Evolutionary conservation across 2,113 vertebrate genomes (phyloP), one percentile per base, ranked within the genome.

Genomic region (Cinclus mexicanus): DNA sequence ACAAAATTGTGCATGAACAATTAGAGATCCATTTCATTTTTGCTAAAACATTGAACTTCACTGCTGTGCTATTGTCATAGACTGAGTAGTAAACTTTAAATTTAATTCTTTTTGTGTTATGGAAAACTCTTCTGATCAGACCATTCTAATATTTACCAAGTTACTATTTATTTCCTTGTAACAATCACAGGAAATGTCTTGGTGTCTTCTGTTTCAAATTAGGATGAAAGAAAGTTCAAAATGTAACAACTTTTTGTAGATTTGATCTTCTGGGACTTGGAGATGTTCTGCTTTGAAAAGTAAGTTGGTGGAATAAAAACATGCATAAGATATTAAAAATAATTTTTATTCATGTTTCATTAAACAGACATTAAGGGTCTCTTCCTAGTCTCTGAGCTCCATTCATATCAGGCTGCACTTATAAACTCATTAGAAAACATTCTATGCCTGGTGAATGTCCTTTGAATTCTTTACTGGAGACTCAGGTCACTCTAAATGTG

Each of bases 221-320:
- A 82, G 12, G 41, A 94, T 82, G 20, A 95, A 94, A 89, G 35
- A 61, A 87, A 87, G 44, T 94, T 94, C 31, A 84, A 92, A 89
- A 84, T 21, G 14, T 41, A 92, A 31, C 18, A 87, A 71, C 12
- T 46, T 92, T 49, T 76, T 87, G 14, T 74, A 79, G 65, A 79
- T 25, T 78, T 70, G 22, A 89, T 75, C n/a, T 94, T 89, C 57
- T 68, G 44, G 25, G 64, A 76, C n/a, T 84, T 87, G 57, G 44
- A 91, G 74, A 94, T 64, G 41, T 49, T 89, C 23, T 90, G n/a
- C 68, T 91, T 94, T 87, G 77, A 94, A 60, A 91, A 68, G 7
- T 35, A 74, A 72, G 29, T 68, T 94, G 8, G 24, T 72, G 41
- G 56, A 87, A 88, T 71, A 70, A 90, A 93, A 90, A 19, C 22